Evolutionary conservation across 2,888 invertebrate genomes (phyloP).

Genomic region (Phyto melanocephala): DNA sequence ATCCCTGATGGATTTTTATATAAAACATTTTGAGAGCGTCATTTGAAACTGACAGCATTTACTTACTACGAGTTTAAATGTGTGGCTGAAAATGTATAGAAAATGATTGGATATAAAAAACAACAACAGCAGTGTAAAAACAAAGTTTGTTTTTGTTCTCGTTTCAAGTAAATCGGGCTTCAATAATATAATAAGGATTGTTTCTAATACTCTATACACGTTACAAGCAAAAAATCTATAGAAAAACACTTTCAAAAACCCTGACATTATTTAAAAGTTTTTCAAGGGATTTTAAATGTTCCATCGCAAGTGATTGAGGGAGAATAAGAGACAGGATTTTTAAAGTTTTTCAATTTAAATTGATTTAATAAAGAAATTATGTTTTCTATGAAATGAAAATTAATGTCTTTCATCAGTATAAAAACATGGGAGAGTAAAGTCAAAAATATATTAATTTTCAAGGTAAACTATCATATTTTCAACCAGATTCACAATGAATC

Average conservation of each 20-base stretch:
- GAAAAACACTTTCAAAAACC: slow-evolving; percentile 40
- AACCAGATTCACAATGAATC: not conserved
- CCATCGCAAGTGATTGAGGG: not conserved
- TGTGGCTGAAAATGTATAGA: slow-evolving; percentile 48
- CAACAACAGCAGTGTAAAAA: slow-evolving; percentile 13
- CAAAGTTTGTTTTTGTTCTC: slow-evolving; percentile 37
- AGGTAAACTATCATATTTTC: not conserved
- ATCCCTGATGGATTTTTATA: slow-evolving; percentile 78
- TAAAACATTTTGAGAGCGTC: slow-evolving; percentile 70
- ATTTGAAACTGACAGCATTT: slow-evolving; percentile 69
- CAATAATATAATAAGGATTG: slow-evolving; percentile 41
- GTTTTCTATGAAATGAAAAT: no score
- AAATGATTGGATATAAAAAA: slow-evolving; percentile 54
- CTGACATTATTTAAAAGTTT: slow-evolving; percentile 42
- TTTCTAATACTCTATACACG: not conserved
- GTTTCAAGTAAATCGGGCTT: slow-evolving; percentile 46
- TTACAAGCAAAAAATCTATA: not conserved
- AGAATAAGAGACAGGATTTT: not conserved
- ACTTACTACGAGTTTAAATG: slow-evolving; percentile 21
- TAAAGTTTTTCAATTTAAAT: slow-evolving; percentile 62
- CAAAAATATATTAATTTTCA: not conserved
- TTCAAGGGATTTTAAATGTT: slow-evolving; percentile 40
- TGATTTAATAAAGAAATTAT: slow-evolving; percentile 39
- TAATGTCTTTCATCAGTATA: no score
- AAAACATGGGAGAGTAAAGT: no score